phyloP scores from a whole-genome alignment of 2,888 invertebrate species.

The Tenodera sinensis region DNA sequence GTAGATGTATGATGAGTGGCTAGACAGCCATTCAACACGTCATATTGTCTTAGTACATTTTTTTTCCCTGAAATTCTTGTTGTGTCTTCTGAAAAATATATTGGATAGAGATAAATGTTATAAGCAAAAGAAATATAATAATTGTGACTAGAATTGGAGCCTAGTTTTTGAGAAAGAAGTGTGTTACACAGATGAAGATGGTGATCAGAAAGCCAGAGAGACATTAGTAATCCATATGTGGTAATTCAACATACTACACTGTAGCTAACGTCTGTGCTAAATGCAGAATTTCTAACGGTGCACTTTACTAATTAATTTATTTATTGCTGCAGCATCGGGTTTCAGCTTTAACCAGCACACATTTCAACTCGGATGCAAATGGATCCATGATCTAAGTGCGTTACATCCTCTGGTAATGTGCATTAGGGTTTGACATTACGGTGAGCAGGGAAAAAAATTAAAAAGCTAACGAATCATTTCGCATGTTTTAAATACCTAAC shows the following conservation, averaged over 20 bases:
- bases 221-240: background rate
- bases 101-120: too few relatives aligned
- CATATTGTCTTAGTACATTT: too few relatives aligned
- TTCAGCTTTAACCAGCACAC: background rate
- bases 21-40: too few relatives aligned
- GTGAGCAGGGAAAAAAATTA: background rate
- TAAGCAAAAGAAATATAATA: too few relatives aligned
- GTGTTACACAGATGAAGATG: background rate
- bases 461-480: background rate
- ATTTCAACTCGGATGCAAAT: background rate
- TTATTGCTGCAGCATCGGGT: background rate
- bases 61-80: too few relatives aligned
- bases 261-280: background rate
- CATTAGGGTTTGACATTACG: background rate
- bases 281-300: background rate
- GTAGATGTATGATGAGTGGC: too few relatives aligned
- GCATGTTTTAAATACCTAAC: background rate
- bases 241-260: background rate
- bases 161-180: too few relatives aligned
- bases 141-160: too few relatives aligned
- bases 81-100: too few relatives aligned
- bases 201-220: background rate
- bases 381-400: background rate
- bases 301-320: background rate
- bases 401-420: background rate